Percentiles rank a stretch among this genome's conserved stretches.
Conservation (phyloP, 1,140 invertebrate genomes). For the Drosophila parabipectinata region DNA sequence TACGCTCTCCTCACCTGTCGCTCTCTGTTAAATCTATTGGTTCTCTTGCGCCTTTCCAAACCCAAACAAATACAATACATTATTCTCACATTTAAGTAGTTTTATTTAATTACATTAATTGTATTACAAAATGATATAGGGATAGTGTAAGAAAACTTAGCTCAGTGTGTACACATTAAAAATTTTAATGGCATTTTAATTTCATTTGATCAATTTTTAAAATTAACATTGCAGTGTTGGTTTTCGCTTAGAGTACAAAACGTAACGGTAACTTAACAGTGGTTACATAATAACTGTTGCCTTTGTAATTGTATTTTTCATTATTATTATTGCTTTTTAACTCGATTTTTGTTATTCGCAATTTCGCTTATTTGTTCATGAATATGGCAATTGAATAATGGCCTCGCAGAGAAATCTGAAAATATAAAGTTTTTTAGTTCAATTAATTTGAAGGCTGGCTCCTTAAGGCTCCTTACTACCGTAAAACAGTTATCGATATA, state of each 20-base stretch:
- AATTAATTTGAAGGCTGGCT: no score
- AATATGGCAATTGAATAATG: slow-evolving; percentile 65
- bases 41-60: slow-evolving; percentile 3
- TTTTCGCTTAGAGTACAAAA: slow-evolving; percentile 73
- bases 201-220: slow-evolving; percentile 59
- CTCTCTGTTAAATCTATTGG: slow-evolving; percentile 19
- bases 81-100: slow-evolving; percentile 63
- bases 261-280: slow-evolving; percentile 76
- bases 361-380: slow-evolving; percentile 67
- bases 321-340: slow-evolving; percentile 18
- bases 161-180: slow-evolving; percentile 50
- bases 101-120: slow-evolving; percentile 79
- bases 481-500: background rate
- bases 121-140: slow-evolving; percentile 61
- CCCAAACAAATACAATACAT: slow-evolving; percentile 15
- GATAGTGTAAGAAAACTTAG: slow-evolving; percentile 60
- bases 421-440: background rate
- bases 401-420: slow-evolving; percentile 20
- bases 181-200: slow-evolving; percentile 54
- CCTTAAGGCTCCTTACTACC: background rate
- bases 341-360: slow-evolving; percentile 32
- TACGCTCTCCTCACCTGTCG: slow-evolving; percentile 23
- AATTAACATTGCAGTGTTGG: slow-evolving; percentile 69
- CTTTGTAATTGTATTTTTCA: slow-evolving; percentile 25
- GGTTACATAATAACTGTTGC: slow-evolving; percentile 71